Evolutionary conservation across 2,113 vertebrate species (phyloP).

Genomic region (Chlamydotis undulata): DNA sequence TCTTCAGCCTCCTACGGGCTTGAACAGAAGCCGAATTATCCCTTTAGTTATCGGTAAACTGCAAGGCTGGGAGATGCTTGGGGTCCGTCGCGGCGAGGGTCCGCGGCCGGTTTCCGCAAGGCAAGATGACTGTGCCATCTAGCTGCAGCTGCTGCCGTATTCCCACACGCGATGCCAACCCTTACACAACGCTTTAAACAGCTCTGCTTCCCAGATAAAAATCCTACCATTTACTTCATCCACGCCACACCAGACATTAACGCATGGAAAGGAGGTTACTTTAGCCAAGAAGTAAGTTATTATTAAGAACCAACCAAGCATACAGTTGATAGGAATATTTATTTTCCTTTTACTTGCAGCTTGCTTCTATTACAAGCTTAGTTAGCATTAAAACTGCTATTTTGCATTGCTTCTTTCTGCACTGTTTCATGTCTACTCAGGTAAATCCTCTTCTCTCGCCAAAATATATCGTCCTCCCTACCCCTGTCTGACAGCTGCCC

Average conservation of each 20-base stretch:
- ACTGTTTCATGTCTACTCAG: accelerated
- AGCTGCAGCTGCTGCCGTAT: background rate
- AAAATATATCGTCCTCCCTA: no score
- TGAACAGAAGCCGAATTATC: background rate
- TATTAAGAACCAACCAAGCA: background rate
- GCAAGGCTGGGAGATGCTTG: background rate
- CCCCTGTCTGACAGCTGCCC: no score
- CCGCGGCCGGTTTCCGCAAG: accelerated
- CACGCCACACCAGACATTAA: background rate
- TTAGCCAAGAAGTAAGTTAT: background rate
- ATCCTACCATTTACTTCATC: accelerated
- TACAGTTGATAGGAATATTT: background rate
- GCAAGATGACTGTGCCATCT: background rate
- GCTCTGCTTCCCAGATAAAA: background rate
- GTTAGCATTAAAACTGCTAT: background rate
- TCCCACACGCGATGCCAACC: accelerated
- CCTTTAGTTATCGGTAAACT: accelerated
- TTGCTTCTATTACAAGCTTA: background rate
- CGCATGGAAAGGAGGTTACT: background rate
- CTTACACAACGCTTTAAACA: accelerated
- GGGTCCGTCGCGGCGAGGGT: no score
- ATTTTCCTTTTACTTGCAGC: background rate
- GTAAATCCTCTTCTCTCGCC: no score
- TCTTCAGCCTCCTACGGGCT: background rate
- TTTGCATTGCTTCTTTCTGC: background rate